Percentiles rank a stretch among this genome's conserved stretches.
Conservation (phyloP, 35 echinoderm and acorn worm species). For the Lytechinus variegatus region DNA sequence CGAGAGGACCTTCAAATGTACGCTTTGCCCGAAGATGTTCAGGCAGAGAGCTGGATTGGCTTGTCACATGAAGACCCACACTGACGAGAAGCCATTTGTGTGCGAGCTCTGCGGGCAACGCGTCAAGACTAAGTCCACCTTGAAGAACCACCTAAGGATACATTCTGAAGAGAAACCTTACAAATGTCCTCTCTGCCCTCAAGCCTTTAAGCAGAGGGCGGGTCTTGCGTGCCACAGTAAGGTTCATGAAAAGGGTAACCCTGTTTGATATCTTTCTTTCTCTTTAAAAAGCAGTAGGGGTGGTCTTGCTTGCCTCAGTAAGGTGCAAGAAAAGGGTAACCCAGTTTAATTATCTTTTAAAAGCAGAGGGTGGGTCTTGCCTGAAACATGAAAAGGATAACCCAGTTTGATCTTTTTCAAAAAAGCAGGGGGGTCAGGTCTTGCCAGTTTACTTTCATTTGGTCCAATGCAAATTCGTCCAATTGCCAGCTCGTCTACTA, state of each 20-base stretch:
- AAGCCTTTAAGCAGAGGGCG: neutral
- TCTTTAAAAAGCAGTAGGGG: neutral
- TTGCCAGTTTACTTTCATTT: no score
- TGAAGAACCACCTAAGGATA: conserved; percentile 26
- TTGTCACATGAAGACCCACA: conserved; percentile 25
- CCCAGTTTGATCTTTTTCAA: no score
- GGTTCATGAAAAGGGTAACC: neutral
- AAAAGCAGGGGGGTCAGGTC: no score
- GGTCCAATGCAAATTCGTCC: no score
- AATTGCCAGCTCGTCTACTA: no score
- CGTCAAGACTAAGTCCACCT: neutral
- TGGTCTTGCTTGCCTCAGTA: no score
- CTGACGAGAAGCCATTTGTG: neutral
- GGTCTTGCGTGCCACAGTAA: neutral
- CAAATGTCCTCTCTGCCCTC: neutral
- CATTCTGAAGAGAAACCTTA: conserved; percentile 22
- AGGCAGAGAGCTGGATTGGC: neutral
- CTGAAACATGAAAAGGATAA: no score
- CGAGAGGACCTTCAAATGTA: conserved; percentile 58
- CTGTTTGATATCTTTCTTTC: neutral
- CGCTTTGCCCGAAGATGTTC: conserved; percentile 45
- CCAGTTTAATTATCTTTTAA: no score
- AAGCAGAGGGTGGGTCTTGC: no score
- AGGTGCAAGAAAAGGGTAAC: no score
- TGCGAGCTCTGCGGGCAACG: neutral